Percentiles rank a stretch among this genome's conserved stretches.
Conservation (phyloP, 2,113 vertebrate species). For the Dissostichus mawsoni region DNA sequence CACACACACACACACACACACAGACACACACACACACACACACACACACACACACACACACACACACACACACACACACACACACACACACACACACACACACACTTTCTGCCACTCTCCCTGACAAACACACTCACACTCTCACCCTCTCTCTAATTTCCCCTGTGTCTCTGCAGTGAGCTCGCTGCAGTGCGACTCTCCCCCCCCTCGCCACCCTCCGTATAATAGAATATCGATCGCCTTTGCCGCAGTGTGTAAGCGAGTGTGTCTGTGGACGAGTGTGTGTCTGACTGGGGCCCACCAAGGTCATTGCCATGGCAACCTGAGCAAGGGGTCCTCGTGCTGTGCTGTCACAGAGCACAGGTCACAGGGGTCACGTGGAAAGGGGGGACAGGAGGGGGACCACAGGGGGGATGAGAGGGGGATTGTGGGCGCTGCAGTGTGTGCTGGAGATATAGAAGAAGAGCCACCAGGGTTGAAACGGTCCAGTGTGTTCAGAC, state of each 20-base stretch:
- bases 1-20: slow-evolving; percentile 46
- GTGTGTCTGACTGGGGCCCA: slow-evolving; percentile 67
- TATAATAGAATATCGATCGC: slow-evolving; percentile 88
- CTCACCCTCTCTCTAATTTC: slow-evolving; percentile 76
- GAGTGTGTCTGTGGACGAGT: slow-evolving; percentile 62
- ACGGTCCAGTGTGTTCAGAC: slow-evolving; percentile 56
- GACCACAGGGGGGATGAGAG: slow-evolving; percentile 49
- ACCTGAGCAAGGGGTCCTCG: slow-evolving; percentile 78
- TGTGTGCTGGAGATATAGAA: slow-evolving; percentile 37
- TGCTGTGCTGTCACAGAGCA: slow-evolving; percentile 70
- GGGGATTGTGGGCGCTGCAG: slow-evolving; percentile 61
- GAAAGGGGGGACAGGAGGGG: slow-evolving; percentile 60
- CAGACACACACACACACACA: slow-evolving; percentile 15
- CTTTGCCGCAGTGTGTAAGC: slow-evolving; percentile 82
- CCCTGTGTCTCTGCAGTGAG: slow-evolving; percentile 76
- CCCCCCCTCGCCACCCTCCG: slow-evolving; percentile 64
- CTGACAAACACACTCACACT: slow-evolving; percentile 63
- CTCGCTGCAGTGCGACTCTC: slow-evolving; percentile 80
- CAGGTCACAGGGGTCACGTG: slow-evolving; percentile 76
- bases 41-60: slow-evolving; percentile 53
- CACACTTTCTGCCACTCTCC: slow-evolving; percentile 62
- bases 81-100: slow-evolving; percentile 35
- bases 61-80: slow-evolving; percentile 27
- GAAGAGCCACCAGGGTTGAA: slow-evolving; percentile 41
- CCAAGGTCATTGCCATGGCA: slow-evolving; percentile 86